These are phyloP conservation scores for Papilio polytes DNA, from an alignment of 1,140 invertebrate genomes.

Conservation along the genomic window DNA sequence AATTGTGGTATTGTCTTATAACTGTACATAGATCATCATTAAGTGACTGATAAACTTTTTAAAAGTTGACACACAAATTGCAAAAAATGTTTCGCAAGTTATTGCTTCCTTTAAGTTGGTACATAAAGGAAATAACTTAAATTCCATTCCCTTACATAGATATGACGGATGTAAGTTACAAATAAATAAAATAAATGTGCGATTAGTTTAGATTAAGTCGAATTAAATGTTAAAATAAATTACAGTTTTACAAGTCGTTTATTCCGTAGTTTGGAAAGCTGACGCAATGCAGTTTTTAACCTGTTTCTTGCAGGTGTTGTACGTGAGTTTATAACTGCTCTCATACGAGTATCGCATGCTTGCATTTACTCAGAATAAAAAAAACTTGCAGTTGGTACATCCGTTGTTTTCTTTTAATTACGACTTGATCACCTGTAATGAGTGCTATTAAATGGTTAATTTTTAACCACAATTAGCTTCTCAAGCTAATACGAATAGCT, in stretches of 20 bases:
- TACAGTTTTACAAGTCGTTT: conserved; percentile 56
- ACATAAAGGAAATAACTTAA: conserved; percentile 24
- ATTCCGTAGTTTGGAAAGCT: conserved; percentile 62
- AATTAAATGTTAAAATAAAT: conserved; percentile 42
- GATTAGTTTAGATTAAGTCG: conserved; percentile 26
- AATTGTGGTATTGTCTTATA: not conserved
- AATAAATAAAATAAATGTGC: not conserved
- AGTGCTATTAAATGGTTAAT: not conserved
- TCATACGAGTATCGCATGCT: conserved; percentile 28
- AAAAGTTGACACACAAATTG: not conserved
- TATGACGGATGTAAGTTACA: not conserved
- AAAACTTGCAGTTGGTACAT: conserved; percentile 11
- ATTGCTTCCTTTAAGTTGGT: conserved; percentile 1
- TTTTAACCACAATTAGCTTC: conserved; percentile 34
- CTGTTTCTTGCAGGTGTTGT: conserved; percentile 54
- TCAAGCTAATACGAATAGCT: not conserved
- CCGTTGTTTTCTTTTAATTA: conserved; percentile 20
- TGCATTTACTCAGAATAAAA: conserved; percentile 14
- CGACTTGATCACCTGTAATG: not conserved
- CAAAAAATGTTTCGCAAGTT: not conserved
- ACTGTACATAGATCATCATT: no score
- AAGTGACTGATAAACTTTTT: not conserved
- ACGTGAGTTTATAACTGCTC: conserved; percentile 38
- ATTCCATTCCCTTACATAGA: not conserved
- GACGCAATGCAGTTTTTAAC: conserved; percentile 67